Percentiles rank a stretch among this genome's conserved stretches.
These are phyloP conservation scores for Brachypteracias leptosomus DNA, from an alignment of 2,113 vertebrate genomes.

Conservation along the genomic window DNA sequence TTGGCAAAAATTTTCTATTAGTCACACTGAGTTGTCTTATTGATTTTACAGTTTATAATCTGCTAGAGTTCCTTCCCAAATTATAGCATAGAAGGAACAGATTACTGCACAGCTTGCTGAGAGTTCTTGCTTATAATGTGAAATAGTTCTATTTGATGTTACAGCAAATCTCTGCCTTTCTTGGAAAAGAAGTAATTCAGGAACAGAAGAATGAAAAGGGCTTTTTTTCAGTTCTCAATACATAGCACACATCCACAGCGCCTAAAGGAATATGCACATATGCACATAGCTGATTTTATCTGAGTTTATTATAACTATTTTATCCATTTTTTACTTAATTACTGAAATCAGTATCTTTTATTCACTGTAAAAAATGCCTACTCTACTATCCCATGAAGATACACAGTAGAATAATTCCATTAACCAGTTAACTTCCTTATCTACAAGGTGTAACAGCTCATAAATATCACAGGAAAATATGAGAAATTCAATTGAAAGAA, in stretches of 20 bases:
- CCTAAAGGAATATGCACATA: not conserved
- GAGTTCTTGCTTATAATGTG: not conserved
- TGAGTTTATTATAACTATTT: not conserved
- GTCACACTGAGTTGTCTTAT: not conserved
- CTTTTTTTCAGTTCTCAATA: not conserved
- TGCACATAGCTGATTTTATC: not conserved
- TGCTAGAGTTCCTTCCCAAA: conserved; percentile 4
- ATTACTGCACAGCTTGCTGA: conserved; percentile 19
- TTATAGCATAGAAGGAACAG: not conserved
- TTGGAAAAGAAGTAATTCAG: not conserved
- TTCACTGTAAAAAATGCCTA: not conserved
- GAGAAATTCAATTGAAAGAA: not conserved
- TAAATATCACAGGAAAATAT: not conserved
- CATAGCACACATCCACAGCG: not conserved
- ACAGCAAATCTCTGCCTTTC: not conserved
- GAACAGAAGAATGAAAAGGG: not conserved
- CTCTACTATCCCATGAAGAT: not conserved
- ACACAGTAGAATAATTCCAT: not conserved
- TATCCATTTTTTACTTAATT: not conserved
- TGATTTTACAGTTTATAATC: conserved; percentile 38
- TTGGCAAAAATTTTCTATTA: not conserved
- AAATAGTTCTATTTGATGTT: not conserved
- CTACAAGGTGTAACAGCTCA: not conserved
- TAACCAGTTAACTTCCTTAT: not conserved
- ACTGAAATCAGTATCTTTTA: not conserved